Evolutionary conservation across 2,797 vertebrate genomes (phyloP).

Genomic region (Syngnathus acus): DNA sequence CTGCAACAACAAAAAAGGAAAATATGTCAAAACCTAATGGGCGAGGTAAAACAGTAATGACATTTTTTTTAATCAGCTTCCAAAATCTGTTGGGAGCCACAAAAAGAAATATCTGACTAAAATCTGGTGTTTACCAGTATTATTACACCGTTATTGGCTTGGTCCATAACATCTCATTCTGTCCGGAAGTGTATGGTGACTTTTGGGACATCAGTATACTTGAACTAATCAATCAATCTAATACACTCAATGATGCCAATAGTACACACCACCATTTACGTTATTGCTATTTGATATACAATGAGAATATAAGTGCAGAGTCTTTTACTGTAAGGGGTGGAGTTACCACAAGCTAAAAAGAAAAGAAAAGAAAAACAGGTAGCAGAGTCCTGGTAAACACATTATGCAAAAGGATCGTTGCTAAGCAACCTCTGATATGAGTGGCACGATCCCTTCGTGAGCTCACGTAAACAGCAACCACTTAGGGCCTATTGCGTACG

Average conservation of each 20-base stretch:
- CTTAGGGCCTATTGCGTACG: constrained; percentile 5
- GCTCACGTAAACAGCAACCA: constrained; percentile 8
- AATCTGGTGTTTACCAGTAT: too few relatives aligned
- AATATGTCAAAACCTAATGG: too few relatives aligned
- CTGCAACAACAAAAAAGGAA: too few relatives aligned
- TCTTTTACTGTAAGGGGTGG: neutral
- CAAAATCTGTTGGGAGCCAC: too few relatives aligned
- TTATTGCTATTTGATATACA: neutral
- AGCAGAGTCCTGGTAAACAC: constrained; percentile 38
- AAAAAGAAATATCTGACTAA: too few relatives aligned
- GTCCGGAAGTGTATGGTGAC: too few relatives aligned
- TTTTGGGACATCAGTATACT: too few relatives aligned
- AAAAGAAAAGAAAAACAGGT: neutral
- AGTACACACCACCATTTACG: neutral
- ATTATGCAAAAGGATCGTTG: constrained; percentile 49
- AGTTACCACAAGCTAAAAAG: neutral
- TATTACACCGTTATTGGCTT: too few relatives aligned
- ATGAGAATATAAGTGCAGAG: neutral
- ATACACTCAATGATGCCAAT: neutral
- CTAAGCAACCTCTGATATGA: constrained; percentile 45
- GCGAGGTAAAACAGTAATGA: too few relatives aligned
- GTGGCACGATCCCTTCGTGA: constrained; percentile 13
- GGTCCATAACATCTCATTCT: too few relatives aligned
- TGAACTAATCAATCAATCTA: neutral
- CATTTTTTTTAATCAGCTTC: too few relatives aligned